Percentiles rank a stretch among this genome's conserved stretches.
phyloP scores from a whole-genome alignment of 2,113 vertebrate genomes.

The Proteles cristata region DNA sequence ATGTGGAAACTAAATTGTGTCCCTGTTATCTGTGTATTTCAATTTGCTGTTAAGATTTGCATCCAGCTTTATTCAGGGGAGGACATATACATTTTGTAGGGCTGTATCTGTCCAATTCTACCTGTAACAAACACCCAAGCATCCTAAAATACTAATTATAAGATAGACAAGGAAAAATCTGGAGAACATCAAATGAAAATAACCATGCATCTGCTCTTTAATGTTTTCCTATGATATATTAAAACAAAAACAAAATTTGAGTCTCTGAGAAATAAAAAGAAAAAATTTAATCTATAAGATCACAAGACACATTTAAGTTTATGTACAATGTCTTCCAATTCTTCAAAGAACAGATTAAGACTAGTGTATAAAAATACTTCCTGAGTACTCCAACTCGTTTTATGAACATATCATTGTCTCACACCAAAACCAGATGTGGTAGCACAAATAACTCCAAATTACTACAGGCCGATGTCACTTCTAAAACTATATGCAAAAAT shows the following conservation, averaged over 20 bases:
- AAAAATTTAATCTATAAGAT: background rate
- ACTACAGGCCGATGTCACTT: background rate
- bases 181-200: conserved; percentile 88
- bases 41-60: conserved; percentile 78
- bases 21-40: conserved; percentile 72
- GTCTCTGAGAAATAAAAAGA: conserved; percentile 82
- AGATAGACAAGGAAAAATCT: conserved; percentile 88
- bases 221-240: conserved; percentile 90
- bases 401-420: background rate
- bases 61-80: conserved; percentile 84
- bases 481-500: background rate
- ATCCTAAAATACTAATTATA: conserved; percentile 86
- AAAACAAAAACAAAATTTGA: conserved; percentile 85
- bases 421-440: background rate
- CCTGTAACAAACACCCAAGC: conserved; percentile 86
- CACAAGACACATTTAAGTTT: background rate
- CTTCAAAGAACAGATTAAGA: background rate
- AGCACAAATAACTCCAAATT: background rate
- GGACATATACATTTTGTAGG: conserved; percentile 85
- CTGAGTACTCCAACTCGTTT: background rate
- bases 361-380: background rate
- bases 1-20: conserved; percentile 82
- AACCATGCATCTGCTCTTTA: conserved; percentile 93
- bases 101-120: conserved; percentile 89
- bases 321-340: background rate